Evolutionary conservation across 2,113 vertebrate genomes (phyloP).

Genomic region (Cyanoderma ruficeps): DNA sequence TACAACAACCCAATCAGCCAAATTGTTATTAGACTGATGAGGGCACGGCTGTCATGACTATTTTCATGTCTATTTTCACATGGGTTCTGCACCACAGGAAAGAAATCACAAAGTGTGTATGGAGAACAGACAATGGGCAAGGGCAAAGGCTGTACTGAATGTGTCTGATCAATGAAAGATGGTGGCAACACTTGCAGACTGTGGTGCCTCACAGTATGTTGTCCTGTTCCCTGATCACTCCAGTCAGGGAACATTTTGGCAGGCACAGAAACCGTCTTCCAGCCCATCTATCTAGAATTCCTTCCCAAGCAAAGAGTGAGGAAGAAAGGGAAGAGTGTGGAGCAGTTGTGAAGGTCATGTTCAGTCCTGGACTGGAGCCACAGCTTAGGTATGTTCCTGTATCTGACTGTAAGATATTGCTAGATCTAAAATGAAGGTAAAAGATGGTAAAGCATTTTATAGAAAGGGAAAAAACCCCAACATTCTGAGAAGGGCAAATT

Average conservation of each 20-base stretch:
- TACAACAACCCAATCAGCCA: background rate
- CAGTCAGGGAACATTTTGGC: background rate
- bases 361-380: background rate
- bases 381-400: background rate
- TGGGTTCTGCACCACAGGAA: background rate
- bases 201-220: rapidly evolving
- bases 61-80: background rate
- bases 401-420: background rate
- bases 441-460: background rate
- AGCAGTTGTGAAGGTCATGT: background rate
- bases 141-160: background rate
- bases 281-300: background rate
- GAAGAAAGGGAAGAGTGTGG: background rate
- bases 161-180: background rate
- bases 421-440: background rate
- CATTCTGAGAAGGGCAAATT: background rate
- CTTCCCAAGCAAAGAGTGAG: background rate
- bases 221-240: rapidly evolving
- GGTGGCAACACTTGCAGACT: background rate
- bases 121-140: background rate
- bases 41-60: background rate
- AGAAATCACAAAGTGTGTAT: background rate
- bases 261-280: background rate
- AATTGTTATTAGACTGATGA: background rate
- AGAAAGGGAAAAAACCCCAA: background rate